Percentiles rank a stretch among this genome's conserved stretches.
phyloP scores from a whole-genome alignment of 2,113 vertebrate genomes.

The Microcebus griseorufus region DNA sequence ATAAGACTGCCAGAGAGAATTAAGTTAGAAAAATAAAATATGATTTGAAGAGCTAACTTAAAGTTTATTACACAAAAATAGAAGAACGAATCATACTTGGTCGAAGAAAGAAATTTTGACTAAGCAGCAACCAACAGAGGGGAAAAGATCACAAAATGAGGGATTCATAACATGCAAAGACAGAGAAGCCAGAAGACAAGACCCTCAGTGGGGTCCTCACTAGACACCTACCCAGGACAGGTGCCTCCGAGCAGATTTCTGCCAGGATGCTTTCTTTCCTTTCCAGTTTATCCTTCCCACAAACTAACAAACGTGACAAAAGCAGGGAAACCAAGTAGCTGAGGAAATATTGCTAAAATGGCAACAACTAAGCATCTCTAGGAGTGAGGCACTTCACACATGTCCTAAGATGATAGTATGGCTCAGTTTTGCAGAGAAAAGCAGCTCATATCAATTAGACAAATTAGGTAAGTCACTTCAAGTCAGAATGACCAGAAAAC shows the following conservation, averaged over 20 bases:
- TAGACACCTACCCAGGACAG: rapidly evolving
- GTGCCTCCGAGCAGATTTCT: background rate
- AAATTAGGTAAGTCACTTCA: background rate
- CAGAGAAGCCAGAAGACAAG: background rate
- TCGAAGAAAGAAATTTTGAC: background rate
- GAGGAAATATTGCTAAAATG: background rate
- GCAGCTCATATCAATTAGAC: background rate
- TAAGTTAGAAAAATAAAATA: constrained; percentile 13
- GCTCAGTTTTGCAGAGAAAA: background rate
- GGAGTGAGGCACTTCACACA: background rate
- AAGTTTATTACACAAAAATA: background rate
- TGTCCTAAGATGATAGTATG: rapidly evolving
- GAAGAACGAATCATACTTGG: background rate
- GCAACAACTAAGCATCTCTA: background rate
- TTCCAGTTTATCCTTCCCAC: background rate
- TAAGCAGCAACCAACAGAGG: background rate
- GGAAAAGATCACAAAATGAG: background rate
- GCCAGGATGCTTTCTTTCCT: background rate
- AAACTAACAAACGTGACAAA: background rate
- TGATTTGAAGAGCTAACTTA: background rate
- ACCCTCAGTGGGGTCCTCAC: background rate
- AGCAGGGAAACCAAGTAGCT: background rate
- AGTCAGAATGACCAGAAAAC: background rate
- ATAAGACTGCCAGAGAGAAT: background rate
- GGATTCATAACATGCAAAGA: background rate